Percentiles rank a stretch among this genome's conserved stretches.
These are phyloP conservation scores for Acanthornis magna DNA, from an alignment of 2,797 vertebrate species.

Conservation along the genomic window DNA sequence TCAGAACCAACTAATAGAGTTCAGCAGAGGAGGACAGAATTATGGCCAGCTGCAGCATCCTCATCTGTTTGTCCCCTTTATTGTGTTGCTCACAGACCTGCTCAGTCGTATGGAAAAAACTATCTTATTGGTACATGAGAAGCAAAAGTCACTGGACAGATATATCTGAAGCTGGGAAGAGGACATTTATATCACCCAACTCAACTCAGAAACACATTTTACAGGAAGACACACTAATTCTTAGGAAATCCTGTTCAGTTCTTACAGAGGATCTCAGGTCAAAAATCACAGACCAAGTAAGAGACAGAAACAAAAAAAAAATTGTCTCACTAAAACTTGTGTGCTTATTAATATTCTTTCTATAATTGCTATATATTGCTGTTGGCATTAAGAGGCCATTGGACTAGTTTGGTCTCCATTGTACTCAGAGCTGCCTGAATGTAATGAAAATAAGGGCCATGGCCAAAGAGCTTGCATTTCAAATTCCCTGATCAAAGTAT, in stretches of 20 bases:
- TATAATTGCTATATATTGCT: neutral
- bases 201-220: neutral
- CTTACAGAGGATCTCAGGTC: neutral
- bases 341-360: neutral
- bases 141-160: neutral
- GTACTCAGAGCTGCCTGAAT: neutral
- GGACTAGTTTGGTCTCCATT: neutral
- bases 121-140: neutral
- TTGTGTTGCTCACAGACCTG: neutral
- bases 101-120: neutral
- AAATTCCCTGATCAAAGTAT: conserved; percentile 34
- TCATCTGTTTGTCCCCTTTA: neutral
- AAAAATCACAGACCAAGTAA: neutral
- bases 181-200: neutral
- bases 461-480: neutral
- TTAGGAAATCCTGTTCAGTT: neutral
- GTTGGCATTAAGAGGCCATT: neutral
- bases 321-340: neutral
- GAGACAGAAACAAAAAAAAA: neutral
- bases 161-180: neutral
- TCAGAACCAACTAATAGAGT: neutral
- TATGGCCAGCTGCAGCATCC: neutral
- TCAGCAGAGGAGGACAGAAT: neutral
- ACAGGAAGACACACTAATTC: neutral
- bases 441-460: neutral